phyloP scores from a whole-genome alignment of 2,888 invertebrate genomes.

The Erebia ligea region DNA sequence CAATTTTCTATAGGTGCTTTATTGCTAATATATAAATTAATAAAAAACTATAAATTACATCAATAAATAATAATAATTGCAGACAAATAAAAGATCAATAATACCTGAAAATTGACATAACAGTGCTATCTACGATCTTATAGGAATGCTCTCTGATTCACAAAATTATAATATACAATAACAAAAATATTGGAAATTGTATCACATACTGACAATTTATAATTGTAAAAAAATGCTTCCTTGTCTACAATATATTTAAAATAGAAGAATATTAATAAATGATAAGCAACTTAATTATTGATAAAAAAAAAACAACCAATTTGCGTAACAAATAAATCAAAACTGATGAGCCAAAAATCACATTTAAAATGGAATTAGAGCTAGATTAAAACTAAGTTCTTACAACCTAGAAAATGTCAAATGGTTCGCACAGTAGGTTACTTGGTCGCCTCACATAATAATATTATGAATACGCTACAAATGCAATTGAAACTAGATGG shows the following conservation, averaged over 20 bases:
- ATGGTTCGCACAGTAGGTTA: not conserved
- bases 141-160: slow-evolving; percentile 48
- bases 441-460: not conserved
- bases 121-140: slow-evolving; percentile 42
- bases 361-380: slow-evolving; percentile 31
- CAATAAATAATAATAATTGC: slow-evolving; percentile 78
- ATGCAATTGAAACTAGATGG: not conserved
- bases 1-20: slow-evolving; percentile 51
- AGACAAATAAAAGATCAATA: slow-evolving; percentile 51
- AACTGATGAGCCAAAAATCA: slow-evolving; percentile 25
- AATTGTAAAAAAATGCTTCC: not conserved
- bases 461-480: not conserved
- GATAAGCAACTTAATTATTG: slow-evolving; percentile 2
- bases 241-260: not conserved
- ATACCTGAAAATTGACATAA: slow-evolving; percentile 42
- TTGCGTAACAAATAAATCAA: slow-evolving; percentile 11
- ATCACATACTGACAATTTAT: slow-evolving; percentile 7
- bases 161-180: slow-evolving; percentile 17
- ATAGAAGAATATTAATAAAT: slow-evolving; percentile 1
- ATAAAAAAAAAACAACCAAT: slow-evolving; percentile 9
- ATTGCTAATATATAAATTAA: slow-evolving; percentile 78
- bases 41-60: slow-evolving; percentile 75
- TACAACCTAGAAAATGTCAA: slow-evolving; percentile 13
- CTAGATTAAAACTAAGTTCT: slow-evolving; percentile 17
- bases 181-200: slow-evolving; percentile 1